Evolutionary conservation across 2,888 invertebrate species (phyloP).

Genomic region (Osedax fenrisi): DNA sequence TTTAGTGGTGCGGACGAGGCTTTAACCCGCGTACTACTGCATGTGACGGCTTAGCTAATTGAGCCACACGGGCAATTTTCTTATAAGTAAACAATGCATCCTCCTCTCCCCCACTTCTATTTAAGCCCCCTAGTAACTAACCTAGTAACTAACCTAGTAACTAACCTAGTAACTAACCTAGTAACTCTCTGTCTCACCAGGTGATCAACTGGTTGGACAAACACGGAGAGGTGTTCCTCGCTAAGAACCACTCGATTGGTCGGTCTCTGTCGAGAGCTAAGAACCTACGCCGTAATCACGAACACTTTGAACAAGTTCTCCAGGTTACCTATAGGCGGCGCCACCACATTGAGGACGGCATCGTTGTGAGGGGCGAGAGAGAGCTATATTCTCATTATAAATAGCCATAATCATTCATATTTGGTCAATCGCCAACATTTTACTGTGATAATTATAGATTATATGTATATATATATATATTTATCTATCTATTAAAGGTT

Average conservation of each 20-base stretch:
- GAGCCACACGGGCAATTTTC: no score
- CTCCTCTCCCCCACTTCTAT: neutral
- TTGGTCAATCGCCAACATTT: no score
- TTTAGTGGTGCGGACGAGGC: no score
- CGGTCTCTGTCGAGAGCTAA: constrained; percentile 84
- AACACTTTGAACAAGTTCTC: constrained; percentile 94
- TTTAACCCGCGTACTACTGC: no score
- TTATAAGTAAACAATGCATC: no score
- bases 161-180: neutral
- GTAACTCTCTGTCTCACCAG: constrained; percentile 52
- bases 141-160: neutral
- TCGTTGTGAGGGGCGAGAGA: neutral
- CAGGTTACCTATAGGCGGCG: constrained; percentile 60
- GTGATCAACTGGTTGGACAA: constrained; percentile 91
- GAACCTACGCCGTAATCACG: constrained; percentile 91
- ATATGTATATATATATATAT: no score
- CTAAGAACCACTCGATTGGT: constrained; percentile 91
- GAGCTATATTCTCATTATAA: no score
- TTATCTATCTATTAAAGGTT: no score
- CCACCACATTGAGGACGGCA: neutral
- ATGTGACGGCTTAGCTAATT: no score
- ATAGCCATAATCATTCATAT: no score
- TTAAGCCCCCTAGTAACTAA: neutral
- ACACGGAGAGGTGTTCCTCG: constrained; percentile 88
- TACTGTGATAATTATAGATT: no score